Evolutionary conservation across 2,888 invertebrate genomes (phyloP).

Genomic region (Xestia ashworthii): DNA sequence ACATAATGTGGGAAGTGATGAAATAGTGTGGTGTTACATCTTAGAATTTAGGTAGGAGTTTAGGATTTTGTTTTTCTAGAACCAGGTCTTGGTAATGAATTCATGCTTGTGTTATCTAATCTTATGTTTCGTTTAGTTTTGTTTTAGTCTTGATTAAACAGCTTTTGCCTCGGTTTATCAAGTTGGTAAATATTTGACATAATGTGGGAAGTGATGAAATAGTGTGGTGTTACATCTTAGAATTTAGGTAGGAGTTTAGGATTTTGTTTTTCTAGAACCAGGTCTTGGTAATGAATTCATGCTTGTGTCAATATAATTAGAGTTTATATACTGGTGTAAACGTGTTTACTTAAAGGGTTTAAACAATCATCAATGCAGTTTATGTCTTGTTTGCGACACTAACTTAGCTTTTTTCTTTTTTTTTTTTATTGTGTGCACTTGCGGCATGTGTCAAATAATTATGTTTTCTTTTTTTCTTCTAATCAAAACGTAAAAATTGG

Average conservation of each 20-base stretch:
- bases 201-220: constrained; percentile 32
- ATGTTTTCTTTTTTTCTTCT: no score
- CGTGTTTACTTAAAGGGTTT: neutral
- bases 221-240: neutral
- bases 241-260: constrained; percentile 31
- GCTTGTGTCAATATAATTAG: neutral
- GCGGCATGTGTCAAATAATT: no score
- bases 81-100: neutral
- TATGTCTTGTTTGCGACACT: neutral
- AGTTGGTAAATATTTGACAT: constrained; percentile 56
- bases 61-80: constrained; percentile 10
- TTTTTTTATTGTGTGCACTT: no score
- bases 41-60: constrained; percentile 29
- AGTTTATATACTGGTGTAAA: neutral
- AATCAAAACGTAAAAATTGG: no score
- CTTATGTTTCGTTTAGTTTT: constrained; percentile 63
- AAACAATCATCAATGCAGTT: neutral
- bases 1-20: constrained; percentile 32
- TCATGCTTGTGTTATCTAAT: neutral
- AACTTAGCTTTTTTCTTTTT: neutral
- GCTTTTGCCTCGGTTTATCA: constrained; percentile 44
- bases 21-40: constrained; percentile 6
- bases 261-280: constrained; percentile 7
- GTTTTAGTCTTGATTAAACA: constrained; percentile 75
- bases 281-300: neutral